These are phyloP conservation scores for Acanthochromis polyacanthus DNA, from an alignment of 2,113 vertebrate species.

Conservation along the genomic window DNA sequence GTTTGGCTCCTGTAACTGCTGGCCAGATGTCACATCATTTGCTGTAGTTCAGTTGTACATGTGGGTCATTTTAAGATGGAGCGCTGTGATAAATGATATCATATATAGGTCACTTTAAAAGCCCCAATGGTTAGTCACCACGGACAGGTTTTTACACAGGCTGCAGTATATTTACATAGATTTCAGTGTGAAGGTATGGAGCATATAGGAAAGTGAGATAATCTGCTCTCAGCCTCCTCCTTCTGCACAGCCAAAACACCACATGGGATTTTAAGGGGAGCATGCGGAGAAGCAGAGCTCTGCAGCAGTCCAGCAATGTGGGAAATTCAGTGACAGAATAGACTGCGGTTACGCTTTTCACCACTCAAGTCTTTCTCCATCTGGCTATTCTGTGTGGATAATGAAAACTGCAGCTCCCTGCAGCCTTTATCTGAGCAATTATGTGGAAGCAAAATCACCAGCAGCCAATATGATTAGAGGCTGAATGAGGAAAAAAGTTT, in stretches of 20 bases:
- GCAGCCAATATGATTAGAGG: slow-evolving; percentile 32
- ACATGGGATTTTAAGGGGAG: slow-evolving; percentile 59
- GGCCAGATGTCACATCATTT: slow-evolving; percentile 42
- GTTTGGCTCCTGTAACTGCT: slow-evolving; percentile 24
- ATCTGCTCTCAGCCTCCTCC: slow-evolving; percentile 43
- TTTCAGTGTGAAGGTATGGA: slow-evolving; percentile 13
- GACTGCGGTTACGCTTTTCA: slow-evolving; percentile 40
- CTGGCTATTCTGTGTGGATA: slow-evolving; percentile 51
- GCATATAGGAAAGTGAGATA: slow-evolving; percentile 57
- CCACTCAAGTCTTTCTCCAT: slow-evolving; percentile 38
- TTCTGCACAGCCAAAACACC: slow-evolving; percentile 39
- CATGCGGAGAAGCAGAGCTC: slow-evolving; percentile 44
- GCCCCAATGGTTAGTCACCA: not conserved
- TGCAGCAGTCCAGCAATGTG: slow-evolving; percentile 47
- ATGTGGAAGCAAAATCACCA: slow-evolving; percentile 17
- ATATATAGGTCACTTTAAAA: slow-evolving; percentile 31
- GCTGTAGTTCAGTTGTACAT: slow-evolving; percentile 26
- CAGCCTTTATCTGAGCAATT: slow-evolving; percentile 43
- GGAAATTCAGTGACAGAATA: slow-evolving; percentile 55
- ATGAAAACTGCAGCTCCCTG: slow-evolving; percentile 46
- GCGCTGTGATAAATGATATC: slow-evolving; percentile 17
- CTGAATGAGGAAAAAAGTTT: slow-evolving; percentile 22
- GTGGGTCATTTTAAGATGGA: slow-evolving; percentile 32
- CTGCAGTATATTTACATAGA: slow-evolving; percentile 9
- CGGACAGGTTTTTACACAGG: not conserved